These are phyloP conservation scores for Gila robusta DNA, from an alignment of 2,797 vertebrate genomes.

Conservation along the genomic window DNA sequence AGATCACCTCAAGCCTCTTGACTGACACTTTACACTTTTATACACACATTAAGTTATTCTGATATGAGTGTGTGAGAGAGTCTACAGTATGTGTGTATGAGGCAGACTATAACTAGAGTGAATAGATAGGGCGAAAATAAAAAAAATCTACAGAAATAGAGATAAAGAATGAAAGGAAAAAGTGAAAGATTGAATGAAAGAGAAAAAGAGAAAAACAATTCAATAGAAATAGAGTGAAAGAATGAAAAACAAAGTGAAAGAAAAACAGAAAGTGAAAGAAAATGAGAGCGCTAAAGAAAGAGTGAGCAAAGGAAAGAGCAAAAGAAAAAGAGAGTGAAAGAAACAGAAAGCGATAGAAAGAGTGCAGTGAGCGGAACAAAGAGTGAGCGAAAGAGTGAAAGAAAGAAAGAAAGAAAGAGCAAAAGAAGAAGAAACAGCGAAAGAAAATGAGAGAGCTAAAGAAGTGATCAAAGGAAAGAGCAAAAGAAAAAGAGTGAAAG, in stretches of 20 bases:
- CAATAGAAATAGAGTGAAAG: no score
- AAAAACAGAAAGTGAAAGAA: neutral
- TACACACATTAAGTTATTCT: neutral
- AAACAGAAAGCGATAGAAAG: no score
- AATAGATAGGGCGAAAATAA: neutral
- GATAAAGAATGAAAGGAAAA: neutral
- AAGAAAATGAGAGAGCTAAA: conserved; percentile 33
- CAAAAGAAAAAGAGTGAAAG: no score
- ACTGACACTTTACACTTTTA: neutral
- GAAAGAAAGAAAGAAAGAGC: neutral
- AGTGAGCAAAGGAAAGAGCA: conserved; percentile 29
- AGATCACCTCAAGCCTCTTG: neutral
- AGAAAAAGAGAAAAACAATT: no score
- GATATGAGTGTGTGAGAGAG: neutral
- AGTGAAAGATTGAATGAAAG: no score
- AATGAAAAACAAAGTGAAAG: no score
- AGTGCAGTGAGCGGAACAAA: neutral
- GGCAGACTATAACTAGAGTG: neutral
- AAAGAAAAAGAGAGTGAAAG: conserved; percentile 34
- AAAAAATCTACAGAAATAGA: neutral
- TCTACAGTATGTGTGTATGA: neutral
- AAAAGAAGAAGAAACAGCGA: neutral
- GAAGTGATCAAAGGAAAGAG: neutral
- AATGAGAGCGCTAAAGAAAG: conserved; percentile 34
- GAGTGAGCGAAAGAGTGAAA: neutral